Evolutionary conservation across 2,888 invertebrate species (phyloP), one percentile per base, ranked within the genome.

Genomic region (Tillus elongatus): DNA sequence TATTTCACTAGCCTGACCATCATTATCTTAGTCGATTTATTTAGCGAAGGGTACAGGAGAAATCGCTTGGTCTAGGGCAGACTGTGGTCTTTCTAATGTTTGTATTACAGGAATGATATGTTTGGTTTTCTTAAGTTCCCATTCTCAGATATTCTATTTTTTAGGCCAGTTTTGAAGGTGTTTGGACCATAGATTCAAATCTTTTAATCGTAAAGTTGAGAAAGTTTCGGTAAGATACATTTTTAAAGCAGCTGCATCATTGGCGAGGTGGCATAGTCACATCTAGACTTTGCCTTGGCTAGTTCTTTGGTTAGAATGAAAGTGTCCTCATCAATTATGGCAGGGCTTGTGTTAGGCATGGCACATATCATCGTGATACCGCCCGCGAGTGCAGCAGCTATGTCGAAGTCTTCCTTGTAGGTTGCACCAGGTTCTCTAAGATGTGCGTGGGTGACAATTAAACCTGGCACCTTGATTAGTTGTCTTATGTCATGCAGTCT

Each of bases 191-290:
- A 84, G 70, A 2, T 82, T 79, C 63, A 95, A 79, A 54, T 90
- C 88, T 46, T 85, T 84, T 56, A 98, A 70, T 56, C 78, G 78
- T 6, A 99, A 69, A 0, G 92, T 92, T 2, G 91, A 88, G 58
- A 83, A 98, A 0, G 98, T 99, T 61, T 93, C 83, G 61, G 99
- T 99, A 0, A 99, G 73, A 62, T 99, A 99, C 93, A 99, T 96
- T 70, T 99, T 99, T 4, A 99, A 69, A 6, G 82, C 86, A 2
- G 90, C 90, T 1, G 85, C 83, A 55, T 81, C 74, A 1, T 79
- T 70, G 0, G 88, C 86, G 35, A 96, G 66, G 56, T 91, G 85
- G 90, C 97, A 62, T 96, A 99, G 64, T 99, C 98, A 64, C 97
- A 97, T 33, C 89, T 75, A 0, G 95, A 88, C 27, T 85, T 84